Conservation (phyloP, 1,140 invertebrate species). For the Panagrolaimus sp. region DNA sequence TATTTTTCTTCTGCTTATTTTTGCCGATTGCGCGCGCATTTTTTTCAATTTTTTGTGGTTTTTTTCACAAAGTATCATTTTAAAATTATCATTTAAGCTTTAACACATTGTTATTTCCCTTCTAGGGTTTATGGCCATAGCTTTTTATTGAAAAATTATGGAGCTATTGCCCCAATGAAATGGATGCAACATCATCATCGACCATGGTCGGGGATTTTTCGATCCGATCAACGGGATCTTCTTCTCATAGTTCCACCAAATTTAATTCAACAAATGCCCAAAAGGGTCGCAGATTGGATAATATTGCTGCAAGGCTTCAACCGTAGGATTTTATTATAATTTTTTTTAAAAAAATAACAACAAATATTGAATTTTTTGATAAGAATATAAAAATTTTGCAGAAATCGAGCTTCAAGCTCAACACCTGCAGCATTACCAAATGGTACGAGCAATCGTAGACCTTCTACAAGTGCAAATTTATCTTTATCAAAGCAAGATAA, state of each 20-base stretch:
- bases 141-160: background rate
- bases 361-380: too few relatives aligned
- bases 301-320: constrained; percentile 7
- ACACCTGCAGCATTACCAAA: background rate
- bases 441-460: background rate
- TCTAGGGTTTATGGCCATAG: constrained; percentile 9
- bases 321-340: constrained; percentile 7
- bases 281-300: constrained; percentile 10
- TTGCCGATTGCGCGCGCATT: constrained; percentile 12
- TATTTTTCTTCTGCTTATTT: background rate
- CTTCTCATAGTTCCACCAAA: background rate
- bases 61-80: background rate
- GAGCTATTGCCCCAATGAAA: constrained; percentile 11
- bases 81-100: background rate
- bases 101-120: background rate
- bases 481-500: constrained; percentile 6
- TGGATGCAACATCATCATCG: constrained; percentile 11
- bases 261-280: constrained; percentile 4
- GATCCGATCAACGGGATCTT: background rate
- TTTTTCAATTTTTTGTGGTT: constrained; percentile 1
- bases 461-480: constrained; percentile 6
- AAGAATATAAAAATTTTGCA: too few relatives aligned
- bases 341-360: background rate
- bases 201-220: constrained; percentile 10
- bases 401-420: too few relatives aligned